Evolutionary conservation across 2,113 vertebrate species (phyloP), one percentile per base, ranked within the genome.

Genomic region (Gobius niger): DNA sequence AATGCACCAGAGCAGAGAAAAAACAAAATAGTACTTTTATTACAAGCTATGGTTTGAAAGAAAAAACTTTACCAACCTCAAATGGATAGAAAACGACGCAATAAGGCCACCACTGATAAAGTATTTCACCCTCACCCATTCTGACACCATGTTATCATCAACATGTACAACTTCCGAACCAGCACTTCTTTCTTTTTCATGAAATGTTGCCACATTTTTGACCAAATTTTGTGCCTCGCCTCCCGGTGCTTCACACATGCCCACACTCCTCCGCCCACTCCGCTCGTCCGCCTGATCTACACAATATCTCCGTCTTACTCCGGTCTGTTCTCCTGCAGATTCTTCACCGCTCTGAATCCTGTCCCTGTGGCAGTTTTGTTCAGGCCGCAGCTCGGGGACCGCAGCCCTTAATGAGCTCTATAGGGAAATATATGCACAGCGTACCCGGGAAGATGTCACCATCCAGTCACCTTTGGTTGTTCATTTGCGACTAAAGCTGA

Each of bases 391-490:
- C 73, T 77, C 52, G 7, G 81, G 87, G 88, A 85, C 77, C 67
- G 41, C 75, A 83, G 80, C 61, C 72, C 85, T 89, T 91, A 91
- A 92, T 90, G 82, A 92, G 89, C 75, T 84, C 90, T 86, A 19
- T 63, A 51, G 90, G 89, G 90, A 91, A 87, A 88, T 84, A 84
- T 53, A 19, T 12, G 19, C 10, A 13, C 73, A 65, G 68, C 62
- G 18, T 47, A 16, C 46, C 49, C 40, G 34, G 56, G 24, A 9
- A 59, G 15, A 41, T 59, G 56, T 59, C 12, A 41, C 13, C 24
- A 4, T 59, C 7, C 14, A 14, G 12, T 59, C 56, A 41, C 24
- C 34, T 59, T 34, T 12, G 6, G 34, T 59, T 13, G 56, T 41
- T 59, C 56, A 59, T 14, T 59, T 59, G 24, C 34, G 13, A 14